phyloP scores from a whole-genome alignment of 2,797 vertebrate species.

The Anguilla marmorata region DNA sequence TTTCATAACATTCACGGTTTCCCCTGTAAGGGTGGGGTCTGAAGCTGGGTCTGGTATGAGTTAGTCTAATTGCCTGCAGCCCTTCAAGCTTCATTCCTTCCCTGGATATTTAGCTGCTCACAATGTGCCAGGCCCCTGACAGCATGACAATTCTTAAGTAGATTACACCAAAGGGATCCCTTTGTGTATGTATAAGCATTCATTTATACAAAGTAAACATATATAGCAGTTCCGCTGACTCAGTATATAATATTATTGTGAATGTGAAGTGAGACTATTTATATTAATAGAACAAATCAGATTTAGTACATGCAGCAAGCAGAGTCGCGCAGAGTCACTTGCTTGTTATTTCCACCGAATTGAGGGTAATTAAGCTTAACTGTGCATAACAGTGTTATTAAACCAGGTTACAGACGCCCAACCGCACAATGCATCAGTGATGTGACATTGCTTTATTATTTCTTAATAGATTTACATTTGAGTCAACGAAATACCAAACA shows the following conservation, averaged over 20 bases:
- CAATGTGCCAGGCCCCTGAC: background rate
- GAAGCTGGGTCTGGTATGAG: constrained; percentile 67
- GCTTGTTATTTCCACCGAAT: background rate
- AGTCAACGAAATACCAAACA: background rate
- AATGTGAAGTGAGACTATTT: background rate
- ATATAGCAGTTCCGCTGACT: background rate
- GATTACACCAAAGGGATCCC: background rate
- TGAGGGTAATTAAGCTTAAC: background rate
- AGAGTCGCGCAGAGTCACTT: background rate
- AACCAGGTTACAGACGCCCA: background rate
- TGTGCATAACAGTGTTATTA: background rate
- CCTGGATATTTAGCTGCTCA: background rate
- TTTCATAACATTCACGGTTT: constrained; percentile 41
- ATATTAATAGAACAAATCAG: background rate
- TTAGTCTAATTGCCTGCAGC: constrained; percentile 65
- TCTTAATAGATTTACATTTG: background rate
- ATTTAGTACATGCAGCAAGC: background rate
- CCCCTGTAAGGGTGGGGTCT: constrained; percentile 66
- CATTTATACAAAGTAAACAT: background rate
- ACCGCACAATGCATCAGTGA: background rate
- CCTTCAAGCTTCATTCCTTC: constrained; percentile 8
- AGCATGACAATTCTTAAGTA: background rate
- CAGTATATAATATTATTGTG: background rate
- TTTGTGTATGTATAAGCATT: background rate
- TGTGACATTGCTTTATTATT: background rate